Base-by-base conservation (phyloP, 2,888 invertebrate genomes). In the Neria commutata region DNA sequence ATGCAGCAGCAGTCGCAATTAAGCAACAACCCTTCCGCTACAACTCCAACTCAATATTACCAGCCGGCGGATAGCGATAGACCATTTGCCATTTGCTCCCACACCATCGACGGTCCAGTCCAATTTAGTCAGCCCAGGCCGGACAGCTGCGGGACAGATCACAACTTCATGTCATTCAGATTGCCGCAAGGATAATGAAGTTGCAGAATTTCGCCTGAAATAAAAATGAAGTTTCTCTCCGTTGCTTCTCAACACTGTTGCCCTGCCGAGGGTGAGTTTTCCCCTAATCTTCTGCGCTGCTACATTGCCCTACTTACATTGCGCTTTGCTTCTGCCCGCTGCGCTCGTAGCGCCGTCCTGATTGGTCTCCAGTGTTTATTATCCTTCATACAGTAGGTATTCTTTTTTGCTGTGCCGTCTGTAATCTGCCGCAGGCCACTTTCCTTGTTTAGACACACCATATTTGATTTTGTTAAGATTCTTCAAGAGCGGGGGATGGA, bases 101-200 rank as follows among this genome's bases (percentile, higher is more conserved):
- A 25, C 34, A 51, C 62, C 60, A 54, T 57, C 56, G 55, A 64
- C 61, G 66, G 54, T 47, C 57, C 58, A 63, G 25, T 51, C 54
- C 29, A 42, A 16, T 8, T 34, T 14, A 29, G 5, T 24, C 46
- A 23, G n/a, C 5, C 46, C 46, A 46, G 4, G 21, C 11, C 45
- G 56, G 42, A 61, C 64, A 64, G 67, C 68, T 73, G 68, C 68
- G 71, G 61, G 70, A 74, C 37, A n/a, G 11, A 17, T 55, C 37
- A 40, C 47, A 48, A 37, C 50, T 47, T 45, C 59, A 54, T 50
- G 25, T 54, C 37, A 26, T n/a, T n/a, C n/a, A n/a, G n/a, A n/a
- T n/a, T 34, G 19, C 16, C 25, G 51, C 17, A 33, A 45, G 57
- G 47, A 52, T 57, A 57, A 26, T 55, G 55, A 54, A 58, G 53